Conservation (phyloP, 2,888 invertebrate species). For the Spodoptera picta region DNA sequence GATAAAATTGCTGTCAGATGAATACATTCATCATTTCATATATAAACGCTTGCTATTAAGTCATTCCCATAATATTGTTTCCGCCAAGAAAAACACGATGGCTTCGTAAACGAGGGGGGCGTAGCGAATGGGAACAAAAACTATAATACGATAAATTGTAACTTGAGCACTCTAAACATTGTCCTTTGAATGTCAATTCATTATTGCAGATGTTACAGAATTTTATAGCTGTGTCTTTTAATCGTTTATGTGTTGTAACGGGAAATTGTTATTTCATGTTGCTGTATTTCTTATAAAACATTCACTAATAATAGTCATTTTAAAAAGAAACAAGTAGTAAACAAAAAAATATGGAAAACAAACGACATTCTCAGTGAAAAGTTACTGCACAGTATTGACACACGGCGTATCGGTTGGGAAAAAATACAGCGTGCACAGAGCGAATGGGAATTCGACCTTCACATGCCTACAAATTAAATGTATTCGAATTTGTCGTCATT, state of each 20-base stretch:
- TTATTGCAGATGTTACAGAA: slow-evolving; percentile 11
- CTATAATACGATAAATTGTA: slow-evolving; percentile 14
- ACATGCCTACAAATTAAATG: slow-evolving; percentile 6
- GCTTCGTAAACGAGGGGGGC: slow-evolving; percentile 5
- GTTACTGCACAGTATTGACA: not conserved
- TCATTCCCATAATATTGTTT: slow-evolving; percentile 11
- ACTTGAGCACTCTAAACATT: slow-evolving; percentile 7
- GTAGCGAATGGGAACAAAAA: slow-evolving; percentile 39
- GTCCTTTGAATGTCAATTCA: slow-evolving; percentile 21
- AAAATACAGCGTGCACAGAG: slow-evolving; percentile 9
- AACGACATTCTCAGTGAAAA: slow-evolving; percentile 2
- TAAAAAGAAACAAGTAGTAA: slow-evolving; percentile 1
- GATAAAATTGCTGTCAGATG: slow-evolving; percentile 19
- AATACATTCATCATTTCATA: slow-evolving; percentile 16
- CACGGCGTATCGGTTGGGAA: slow-evolving; percentile 50
- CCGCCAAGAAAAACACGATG: slow-evolving; percentile 4
- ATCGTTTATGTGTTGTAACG: slow-evolving; percentile 9
- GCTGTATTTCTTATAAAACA: not conserved
- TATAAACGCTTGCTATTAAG: slow-evolving; percentile 5
- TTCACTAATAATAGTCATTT: not conserved
- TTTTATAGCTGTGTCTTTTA: slow-evolving; percentile 20
- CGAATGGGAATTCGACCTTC: slow-evolving; percentile 52
- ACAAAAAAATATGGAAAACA: not conserved
- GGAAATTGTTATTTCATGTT: slow-evolving; percentile 1
- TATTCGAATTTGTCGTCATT: slow-evolving; percentile 15